Percentiles rank a stretch among this genome's conserved stretches.
Conservation (phyloP, 1,140 invertebrate species). For the Drosophila grimshawi region DNA sequence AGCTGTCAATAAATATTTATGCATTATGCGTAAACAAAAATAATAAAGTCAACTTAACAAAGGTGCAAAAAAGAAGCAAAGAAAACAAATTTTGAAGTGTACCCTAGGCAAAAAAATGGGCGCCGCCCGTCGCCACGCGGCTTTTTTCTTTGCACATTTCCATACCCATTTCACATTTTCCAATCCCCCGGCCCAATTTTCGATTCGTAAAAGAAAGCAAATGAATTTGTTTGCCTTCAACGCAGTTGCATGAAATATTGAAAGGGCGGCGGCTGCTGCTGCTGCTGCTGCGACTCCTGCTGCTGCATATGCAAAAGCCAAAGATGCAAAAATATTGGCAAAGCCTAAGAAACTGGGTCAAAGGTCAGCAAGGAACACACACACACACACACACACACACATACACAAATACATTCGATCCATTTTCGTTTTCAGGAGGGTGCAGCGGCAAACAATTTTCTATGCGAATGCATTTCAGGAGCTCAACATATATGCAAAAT, state of each 20-base stretch:
- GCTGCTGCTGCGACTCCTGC: conserved; percentile 16
- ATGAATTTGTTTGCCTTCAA: conserved; percentile 66
- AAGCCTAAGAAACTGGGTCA: conserved; percentile 62
- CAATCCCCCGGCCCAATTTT: conserved; percentile 5
- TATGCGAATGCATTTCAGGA: conserved; percentile 48
- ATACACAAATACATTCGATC: background rate
- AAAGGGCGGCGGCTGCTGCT: conserved; percentile 41
- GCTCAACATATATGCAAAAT: conserved; percentile 61
- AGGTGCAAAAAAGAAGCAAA: conserved; percentile 23
- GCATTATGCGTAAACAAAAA: conserved; percentile 56
- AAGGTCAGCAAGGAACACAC: conserved; percentile 51
- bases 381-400: conserved; percentile 30
- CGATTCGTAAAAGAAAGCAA: conserved; percentile 38
- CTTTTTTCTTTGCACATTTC: conserved; percentile 48
- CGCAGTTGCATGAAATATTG: conserved; percentile 41
- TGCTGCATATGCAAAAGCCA: conserved; percentile 58
- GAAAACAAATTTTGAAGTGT: conserved; percentile 22
- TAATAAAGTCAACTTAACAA: conserved; percentile 68
- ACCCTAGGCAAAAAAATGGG: conserved; percentile 13
- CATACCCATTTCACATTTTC: conserved; percentile 21
- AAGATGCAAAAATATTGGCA: conserved; percentile 71
- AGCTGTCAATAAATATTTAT: conserved; percentile 77
- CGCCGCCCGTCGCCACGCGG: conserved; percentile 56
- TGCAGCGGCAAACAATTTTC: conserved; percentile 58
- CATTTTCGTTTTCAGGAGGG: conserved; percentile 27